phyloP scores from a whole-genome alignment of 2,113 vertebrate genomes.

The Aix galericulata region DNA sequence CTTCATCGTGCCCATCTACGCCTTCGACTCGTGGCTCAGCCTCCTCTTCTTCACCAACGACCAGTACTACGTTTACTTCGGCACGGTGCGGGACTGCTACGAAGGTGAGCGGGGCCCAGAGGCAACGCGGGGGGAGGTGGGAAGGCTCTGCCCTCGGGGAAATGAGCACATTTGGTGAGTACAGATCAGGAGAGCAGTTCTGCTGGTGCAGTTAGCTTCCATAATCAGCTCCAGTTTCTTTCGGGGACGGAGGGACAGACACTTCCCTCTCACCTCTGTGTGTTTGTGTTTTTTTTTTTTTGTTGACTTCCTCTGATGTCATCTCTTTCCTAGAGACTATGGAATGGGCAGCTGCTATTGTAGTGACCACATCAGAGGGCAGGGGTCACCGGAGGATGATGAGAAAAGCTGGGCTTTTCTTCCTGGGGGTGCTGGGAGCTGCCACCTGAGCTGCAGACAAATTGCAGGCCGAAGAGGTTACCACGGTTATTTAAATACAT shows the following conservation, averaged over 20 bases:
- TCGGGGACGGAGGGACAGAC: not conserved
- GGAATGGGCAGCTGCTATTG: conserved; percentile 24
- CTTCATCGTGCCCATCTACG: conserved; percentile 97
- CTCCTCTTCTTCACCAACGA: conserved; percentile 99
- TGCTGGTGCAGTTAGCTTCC: not conserved
- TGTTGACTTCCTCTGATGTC: not conserved
- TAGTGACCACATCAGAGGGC: conserved; percentile 30
- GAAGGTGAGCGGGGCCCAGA: conserved; percentile 82
- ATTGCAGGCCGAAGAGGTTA: not conserved
- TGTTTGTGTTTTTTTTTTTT: too few species aligned
- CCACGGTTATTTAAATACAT: not conserved
- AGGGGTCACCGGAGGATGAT: conserved; percentile 39
- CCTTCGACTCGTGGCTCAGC: conserved; percentile 97
- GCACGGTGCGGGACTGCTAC: conserved; percentile 94
- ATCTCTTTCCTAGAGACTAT: not conserved
- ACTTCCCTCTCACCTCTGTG: not conserved
- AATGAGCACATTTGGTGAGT: not conserved
- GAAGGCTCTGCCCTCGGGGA: not conserved
- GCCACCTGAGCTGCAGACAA: not conserved
- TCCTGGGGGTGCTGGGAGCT: not conserved
- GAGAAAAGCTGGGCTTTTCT: conserved; percentile 15
- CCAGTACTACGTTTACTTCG: conserved; percentile 97
- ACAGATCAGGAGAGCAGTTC: not conserved
- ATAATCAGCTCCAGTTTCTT: not conserved
- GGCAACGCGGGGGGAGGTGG: not conserved